Percentiles rank a stretch among this genome's conserved stretches.
Conservation (phyloP, 2,888 invertebrate species). For the Serripes groenlandicus region DNA sequence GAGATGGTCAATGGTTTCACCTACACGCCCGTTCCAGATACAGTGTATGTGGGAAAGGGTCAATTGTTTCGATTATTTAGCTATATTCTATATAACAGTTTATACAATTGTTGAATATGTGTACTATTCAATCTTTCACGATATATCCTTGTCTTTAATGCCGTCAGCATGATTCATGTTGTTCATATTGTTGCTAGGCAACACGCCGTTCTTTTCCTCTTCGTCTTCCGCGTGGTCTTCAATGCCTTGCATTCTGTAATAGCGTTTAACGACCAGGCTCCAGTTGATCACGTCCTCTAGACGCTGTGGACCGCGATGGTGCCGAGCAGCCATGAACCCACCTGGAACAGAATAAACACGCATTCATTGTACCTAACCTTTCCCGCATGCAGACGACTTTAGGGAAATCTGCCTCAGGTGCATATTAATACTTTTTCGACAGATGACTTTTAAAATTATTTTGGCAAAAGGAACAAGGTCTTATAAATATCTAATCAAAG, state of each 20-base stretch:
- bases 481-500: no score
- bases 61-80: no score
- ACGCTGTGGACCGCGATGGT: constrained; percentile 77
- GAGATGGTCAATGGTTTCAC: no score
- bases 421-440: no score
- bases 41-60: no score
- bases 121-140: constrained; percentile 5
- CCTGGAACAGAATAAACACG: no score
- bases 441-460: no score
- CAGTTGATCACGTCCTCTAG: constrained; percentile 85
- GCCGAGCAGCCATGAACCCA: constrained; percentile 54
- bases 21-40: no score
- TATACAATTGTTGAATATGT: neutral
- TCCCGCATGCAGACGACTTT: no score
- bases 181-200: constrained; percentile 18
- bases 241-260: constrained; percentile 76
- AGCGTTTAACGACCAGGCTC: constrained; percentile 82
- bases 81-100: neutral
- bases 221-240: constrained; percentile 57
- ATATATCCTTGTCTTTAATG: constrained; percentile 9
- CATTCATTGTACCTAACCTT: no score
- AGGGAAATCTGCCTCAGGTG: no score
- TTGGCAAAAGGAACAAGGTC: no score
- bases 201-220: constrained; percentile 46
- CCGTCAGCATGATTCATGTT: constrained; percentile 42